Base-by-base conservation (phyloP, 2,888 invertebrate species). In the Invenusta paracnida region DNA sequence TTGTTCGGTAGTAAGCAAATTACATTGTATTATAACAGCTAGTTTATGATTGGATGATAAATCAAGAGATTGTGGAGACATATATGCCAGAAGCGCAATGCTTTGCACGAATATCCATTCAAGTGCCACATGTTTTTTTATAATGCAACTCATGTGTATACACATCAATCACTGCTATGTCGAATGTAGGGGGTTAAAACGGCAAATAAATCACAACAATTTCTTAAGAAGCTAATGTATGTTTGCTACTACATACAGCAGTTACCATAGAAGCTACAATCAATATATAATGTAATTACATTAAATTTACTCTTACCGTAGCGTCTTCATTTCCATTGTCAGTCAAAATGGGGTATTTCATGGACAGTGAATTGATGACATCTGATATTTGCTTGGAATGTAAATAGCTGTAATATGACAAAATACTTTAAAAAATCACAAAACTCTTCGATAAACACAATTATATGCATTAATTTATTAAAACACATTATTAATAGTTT, bases 261-360 rank as follows among this genome's bases (percentile, higher is more conserved):
- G 48, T 48, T 5, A 48, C 48, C 48, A 48, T 48, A 48, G 48
- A 17, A 48, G 48, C 48, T 48, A 48, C 48, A 48, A 48, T 48
- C 48, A 48, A 48, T 48, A 48, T 48, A 48, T 48, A 48, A 48
- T 48, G 48, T 48, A 48, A 48, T 17, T 48, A 48, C 48, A 48
- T 48, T 48, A 48, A 48, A 48, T 48, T 48, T 48, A 11, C 48
- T 95, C 79, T 79, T 79, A 79, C n/a, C 27, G 5, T 79, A 27
- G 79, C 79, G 23, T 79, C n/a, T 28, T 79, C 79, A 79, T 79
- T 28, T n/a, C 27, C 79, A 79, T 79, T 79, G 79, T 79, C 79
- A 79, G 79, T 79, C 27, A 79, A 79, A 25, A 27, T 28, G 5
- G 5, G 29, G 29, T 79, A 79, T 79, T 79, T 28, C 23, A 25